These are phyloP conservation scores for Genyomyrus donnyi DNA, from an alignment of 2,113 vertebrate genomes.

Conservation along the genomic window DNA sequence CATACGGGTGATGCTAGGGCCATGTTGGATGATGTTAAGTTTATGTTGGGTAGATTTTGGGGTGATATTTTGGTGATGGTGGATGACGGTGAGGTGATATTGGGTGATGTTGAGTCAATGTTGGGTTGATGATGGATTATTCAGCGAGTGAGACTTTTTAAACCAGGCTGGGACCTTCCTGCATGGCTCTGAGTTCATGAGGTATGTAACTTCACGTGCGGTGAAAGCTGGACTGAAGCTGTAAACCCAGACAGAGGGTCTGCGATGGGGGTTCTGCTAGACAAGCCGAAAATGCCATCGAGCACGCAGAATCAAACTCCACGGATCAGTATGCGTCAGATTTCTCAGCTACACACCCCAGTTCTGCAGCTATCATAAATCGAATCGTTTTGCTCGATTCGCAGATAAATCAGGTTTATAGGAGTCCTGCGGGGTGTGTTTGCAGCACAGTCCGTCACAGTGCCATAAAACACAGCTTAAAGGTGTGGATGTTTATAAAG, in stretches of 20 bases:
- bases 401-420: conserved; percentile 24
- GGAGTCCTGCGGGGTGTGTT: conserved; percentile 15
- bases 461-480: conserved; percentile 34
- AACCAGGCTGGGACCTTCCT: background rate
- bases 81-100: background rate
- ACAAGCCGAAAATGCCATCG: background rate
- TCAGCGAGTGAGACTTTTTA: background rate
- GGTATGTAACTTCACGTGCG: background rate
- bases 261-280: background rate
- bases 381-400: conserved; percentile 18
- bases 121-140: background rate
- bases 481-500: conserved; percentile 44
- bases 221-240: background rate
- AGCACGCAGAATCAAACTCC: conserved; percentile 26
- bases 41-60: background rate
- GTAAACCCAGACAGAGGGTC: background rate
- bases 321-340: conserved; percentile 20
- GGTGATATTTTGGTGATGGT: background rate
- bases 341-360: conserved; percentile 23
- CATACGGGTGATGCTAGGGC: background rate
- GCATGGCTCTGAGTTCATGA: background rate
- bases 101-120: background rate
- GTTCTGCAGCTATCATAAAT: conserved; percentile 32
- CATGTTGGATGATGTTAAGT: background rate
- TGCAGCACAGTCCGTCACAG: conserved; percentile 5